Conservation (phyloP, 2,113 vertebrate genomes). For the Nibea albiflora region DNA sequence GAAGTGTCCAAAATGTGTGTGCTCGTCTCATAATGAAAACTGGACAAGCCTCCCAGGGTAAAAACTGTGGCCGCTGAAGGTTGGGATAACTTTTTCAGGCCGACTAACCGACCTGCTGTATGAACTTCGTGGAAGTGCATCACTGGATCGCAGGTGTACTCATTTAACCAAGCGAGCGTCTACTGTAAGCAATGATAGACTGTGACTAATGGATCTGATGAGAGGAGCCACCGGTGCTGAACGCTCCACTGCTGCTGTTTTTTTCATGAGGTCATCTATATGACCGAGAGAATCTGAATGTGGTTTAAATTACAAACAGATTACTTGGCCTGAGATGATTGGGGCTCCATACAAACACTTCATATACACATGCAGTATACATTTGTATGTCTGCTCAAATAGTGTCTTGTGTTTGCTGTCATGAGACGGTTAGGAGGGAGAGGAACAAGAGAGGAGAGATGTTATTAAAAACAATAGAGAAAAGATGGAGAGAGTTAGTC, state of each 20-base stretch:
- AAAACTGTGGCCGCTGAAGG: too few species aligned
- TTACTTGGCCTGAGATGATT: constrained; percentile 24
- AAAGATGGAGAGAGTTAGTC: constrained; percentile 65
- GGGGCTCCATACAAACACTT: neutral
- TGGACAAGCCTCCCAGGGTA: too few species aligned
- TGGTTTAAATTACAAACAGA: constrained; percentile 22
- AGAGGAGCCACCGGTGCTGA: neutral
- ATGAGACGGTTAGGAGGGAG: constrained; percentile 41
- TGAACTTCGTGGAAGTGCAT: too few species aligned
- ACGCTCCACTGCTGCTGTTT: neutral
- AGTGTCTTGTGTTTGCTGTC: constrained; percentile 23
- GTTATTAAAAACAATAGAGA: constrained; percentile 61
- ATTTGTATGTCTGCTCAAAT: constrained; percentile 41
- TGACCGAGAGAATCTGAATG: constrained; percentile 1
- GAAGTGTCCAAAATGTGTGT: neutral
- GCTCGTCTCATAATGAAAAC: too few species aligned
- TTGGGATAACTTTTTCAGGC: too few species aligned
- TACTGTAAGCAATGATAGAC: neutral
- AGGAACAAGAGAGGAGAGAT: constrained; percentile 29
- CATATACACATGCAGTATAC: neutral
- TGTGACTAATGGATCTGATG: neutral
- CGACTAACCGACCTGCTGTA: too few species aligned
- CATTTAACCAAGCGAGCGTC: neutral
- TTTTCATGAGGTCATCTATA: neutral
- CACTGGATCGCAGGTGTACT: too few species aligned